Evolutionary conservation across 2,113 vertebrate genomes (phyloP).

Genomic region (Epinephelus moara): DNA sequence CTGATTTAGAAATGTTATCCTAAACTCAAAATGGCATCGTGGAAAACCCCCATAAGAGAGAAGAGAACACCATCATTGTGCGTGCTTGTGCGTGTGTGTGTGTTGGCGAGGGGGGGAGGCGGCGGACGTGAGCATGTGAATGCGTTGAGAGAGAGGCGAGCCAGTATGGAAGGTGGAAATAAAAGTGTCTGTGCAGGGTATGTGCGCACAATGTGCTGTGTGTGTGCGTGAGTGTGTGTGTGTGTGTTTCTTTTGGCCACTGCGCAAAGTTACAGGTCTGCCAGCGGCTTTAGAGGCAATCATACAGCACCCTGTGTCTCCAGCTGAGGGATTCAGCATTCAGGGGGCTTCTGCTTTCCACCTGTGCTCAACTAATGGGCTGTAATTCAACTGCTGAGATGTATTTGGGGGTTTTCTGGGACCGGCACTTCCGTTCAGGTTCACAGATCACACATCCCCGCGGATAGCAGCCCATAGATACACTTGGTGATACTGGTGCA

Average conservation of each 20-base stretch:
- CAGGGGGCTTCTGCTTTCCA: constrained; percentile 30
- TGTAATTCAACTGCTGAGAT: constrained; percentile 2
- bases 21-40: constrained; percentile 52
- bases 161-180: constrained; percentile 23
- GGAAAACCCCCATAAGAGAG: constrained; percentile 18
- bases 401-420: neutral
- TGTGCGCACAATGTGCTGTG: constrained; percentile 17
- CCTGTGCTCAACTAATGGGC: constrained; percentile 32
- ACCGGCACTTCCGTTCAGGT: constrained; percentile 50
- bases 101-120: neutral
- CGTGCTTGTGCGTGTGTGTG: neutral
- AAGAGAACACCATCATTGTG: constrained; percentile 11
- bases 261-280: constrained; percentile 82
- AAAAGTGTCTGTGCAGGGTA: constrained; percentile 36
- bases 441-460: constrained; percentile 41
- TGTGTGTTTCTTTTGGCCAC: constrained; percentile 65
- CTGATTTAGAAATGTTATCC: constrained; percentile 23
- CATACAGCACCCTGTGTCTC: constrained; percentile 40
- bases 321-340: constrained; percentile 28
- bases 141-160: constrained; percentile 4
- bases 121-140: neutral
- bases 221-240: neutral
- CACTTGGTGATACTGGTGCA: constrained; percentile 2
- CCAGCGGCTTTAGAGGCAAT: constrained; percentile 53
- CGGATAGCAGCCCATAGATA: neutral